Percentiles rank a stretch among this genome's conserved stretches.
phyloP scores from a whole-genome alignment of 2,888 invertebrate genomes.

The Leptinotarsa tumamoca region DNA sequence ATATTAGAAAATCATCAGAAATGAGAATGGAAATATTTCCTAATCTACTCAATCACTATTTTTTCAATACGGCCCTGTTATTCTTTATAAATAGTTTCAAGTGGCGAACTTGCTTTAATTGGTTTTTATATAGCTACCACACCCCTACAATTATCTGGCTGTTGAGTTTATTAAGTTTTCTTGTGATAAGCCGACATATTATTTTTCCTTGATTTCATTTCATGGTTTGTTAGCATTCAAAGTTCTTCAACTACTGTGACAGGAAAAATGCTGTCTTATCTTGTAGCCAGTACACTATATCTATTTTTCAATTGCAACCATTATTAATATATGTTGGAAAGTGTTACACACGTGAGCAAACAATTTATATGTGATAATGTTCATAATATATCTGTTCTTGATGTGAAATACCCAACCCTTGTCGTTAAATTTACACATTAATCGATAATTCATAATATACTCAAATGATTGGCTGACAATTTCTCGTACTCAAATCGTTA shows the following conservation, averaged over 20 bases:
- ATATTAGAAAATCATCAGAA: too few relatives aligned
- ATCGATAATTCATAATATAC: too few relatives aligned
- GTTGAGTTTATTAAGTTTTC: neutral
- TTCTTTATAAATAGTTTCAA: neutral
- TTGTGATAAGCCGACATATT: neutral
- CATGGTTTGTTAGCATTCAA: neutral
- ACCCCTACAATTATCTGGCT: neutral
- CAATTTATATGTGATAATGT: neutral
- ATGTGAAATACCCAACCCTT: neutral
- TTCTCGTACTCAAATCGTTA: too few relatives aligned
- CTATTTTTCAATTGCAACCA: neutral
- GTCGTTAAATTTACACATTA: neutral
- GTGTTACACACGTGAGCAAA: constrained; percentile 6
- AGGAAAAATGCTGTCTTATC: neutral
- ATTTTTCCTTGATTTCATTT: neutral
- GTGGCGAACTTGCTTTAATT: constrained; percentile 1
- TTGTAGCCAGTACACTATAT: neutral
- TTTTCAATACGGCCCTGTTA: neutral
- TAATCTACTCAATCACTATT: too few relatives aligned
- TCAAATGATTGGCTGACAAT: too few relatives aligned
- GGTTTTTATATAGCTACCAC: neutral
- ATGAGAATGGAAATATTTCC: too few relatives aligned
- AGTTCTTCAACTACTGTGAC: neutral
- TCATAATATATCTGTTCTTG: neutral
- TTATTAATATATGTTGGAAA: neutral